Base-by-base conservation (phyloP, 2,888 invertebrate species). In the Drosophila multiciliata region DNA sequence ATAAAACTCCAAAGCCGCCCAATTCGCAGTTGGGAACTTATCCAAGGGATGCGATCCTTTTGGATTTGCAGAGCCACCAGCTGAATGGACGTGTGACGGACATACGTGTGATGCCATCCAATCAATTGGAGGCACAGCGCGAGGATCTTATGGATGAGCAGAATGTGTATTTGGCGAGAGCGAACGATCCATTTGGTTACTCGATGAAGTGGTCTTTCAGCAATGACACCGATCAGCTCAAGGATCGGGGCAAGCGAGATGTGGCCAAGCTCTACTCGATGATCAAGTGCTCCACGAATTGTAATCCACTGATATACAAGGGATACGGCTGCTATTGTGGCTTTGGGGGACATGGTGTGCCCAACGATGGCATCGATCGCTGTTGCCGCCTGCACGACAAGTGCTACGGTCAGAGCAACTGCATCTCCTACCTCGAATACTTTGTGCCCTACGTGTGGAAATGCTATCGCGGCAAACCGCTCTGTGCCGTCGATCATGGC, bases 291-390 rank as follows among this genome's bases (percentile, higher is more conserved):
- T 96, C 97, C 1, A 97, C 97, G 0, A 96, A 96, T 5, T 98
- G 98, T 87, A 96, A 97, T 91, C 98, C 98, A 0, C 92, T 97
- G 2, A 94, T 95, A 11, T 97, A 96, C 92, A 97, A 97, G 91
- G 97, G 97, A 12, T 98, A 98, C 87, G 98, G 98, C 3, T 98
- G 98, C 92, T 98, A 96, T 92, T 98, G 98, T 90, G 98, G 98
- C 5, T 97, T 97, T 91, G 94, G 97, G 3, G 98, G 98, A 0
- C 95, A 96, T 0, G 97, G 97, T 11, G 93, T 95, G 73, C 95
- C 96, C 1, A 95, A 96, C 36, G 97, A 98, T 92, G 96, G 96
- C 29, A 97, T 98, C 74, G 97, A 87, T 87, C 78, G 96, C 83
- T 98, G 98, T 92, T 98, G 98, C 91, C 95, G 96, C 87, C 94